A percentile compares a stretch with the other conserved stretches of the same genome.
Evolutionary conservation across 2,797 vertebrate species (phyloP).

Genomic region (Sebastes diploproa): DNA sequence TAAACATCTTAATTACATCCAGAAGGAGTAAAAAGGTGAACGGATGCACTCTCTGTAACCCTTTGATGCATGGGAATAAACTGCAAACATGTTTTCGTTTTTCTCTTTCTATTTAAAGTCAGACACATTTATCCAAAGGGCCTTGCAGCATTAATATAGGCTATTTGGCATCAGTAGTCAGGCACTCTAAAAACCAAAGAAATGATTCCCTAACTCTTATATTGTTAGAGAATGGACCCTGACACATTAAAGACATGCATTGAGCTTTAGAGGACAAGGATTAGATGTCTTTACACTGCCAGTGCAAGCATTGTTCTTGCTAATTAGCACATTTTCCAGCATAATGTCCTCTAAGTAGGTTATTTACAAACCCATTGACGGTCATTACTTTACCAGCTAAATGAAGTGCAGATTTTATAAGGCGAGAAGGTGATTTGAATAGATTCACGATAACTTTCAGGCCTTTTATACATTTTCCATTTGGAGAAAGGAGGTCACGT

Average conservation of each 20-base stretch:
- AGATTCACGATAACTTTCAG: slow-evolving; percentile 15
- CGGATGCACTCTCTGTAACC: not conserved
- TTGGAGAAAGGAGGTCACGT: slow-evolving; percentile 9
- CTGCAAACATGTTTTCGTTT: slow-evolving; percentile 3
- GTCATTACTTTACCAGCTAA: slow-evolving; percentile 49
- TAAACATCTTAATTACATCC: slow-evolving; percentile 15
- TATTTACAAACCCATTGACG: slow-evolving; percentile 63
- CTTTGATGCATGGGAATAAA: not conserved
- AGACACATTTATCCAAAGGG: not conserved
- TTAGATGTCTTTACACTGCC: slow-evolving; percentile 41
- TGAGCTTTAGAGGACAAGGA: slow-evolving; percentile 49
- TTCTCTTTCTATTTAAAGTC: not conserved
- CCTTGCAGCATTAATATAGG: not conserved
- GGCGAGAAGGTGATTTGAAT: slow-evolving; percentile 22
- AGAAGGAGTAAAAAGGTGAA: not conserved
- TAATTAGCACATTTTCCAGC: slow-evolving; percentile 63
- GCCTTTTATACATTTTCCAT: slow-evolving; percentile 13
- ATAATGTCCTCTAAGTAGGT: slow-evolving; percentile 58
- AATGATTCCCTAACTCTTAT: slow-evolving; percentile 20
- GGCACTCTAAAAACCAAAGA: slow-evolving; percentile 2
- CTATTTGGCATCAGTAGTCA: slow-evolving; percentile 13
- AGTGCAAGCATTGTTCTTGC: slow-evolving; percentile 46
- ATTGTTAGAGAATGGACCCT: slow-evolving; percentile 12
- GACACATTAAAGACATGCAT: slow-evolving; percentile 23
- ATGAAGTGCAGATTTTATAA: slow-evolving; percentile 44